Conservation (phyloP, 2,888 invertebrate species). For the Frankliniella intonsa region DNA sequence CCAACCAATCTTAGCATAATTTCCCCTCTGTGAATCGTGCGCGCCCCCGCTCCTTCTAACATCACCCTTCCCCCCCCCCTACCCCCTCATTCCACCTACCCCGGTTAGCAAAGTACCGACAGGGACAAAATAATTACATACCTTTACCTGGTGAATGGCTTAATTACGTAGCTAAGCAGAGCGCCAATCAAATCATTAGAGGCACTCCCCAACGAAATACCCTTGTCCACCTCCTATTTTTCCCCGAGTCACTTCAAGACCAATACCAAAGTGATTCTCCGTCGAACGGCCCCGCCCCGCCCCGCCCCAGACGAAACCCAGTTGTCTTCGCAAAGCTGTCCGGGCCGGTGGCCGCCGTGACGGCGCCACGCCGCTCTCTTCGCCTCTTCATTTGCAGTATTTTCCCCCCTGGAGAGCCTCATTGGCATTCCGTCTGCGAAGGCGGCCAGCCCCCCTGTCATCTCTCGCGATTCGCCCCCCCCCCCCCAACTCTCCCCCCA, state of each 20-base stretch:
- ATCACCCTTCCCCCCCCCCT: not conserved
- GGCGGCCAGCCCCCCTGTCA: not conserved
- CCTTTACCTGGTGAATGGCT: no score
- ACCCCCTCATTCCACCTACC: not conserved
- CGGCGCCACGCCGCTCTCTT: not conserved
- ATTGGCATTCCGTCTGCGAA: not conserved
- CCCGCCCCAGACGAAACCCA: not conserved
- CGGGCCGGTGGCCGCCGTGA: not conserved
- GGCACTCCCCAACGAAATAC: no score
- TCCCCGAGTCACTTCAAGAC: no score
- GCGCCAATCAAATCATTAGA: no score
- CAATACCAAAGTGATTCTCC: no score
- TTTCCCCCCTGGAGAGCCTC: not conserved
- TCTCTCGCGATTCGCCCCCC: not conserved
- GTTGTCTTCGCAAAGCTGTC: not conserved
- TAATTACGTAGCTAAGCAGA: no score
- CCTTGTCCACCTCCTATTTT: no score
- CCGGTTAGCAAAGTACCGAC: no score
- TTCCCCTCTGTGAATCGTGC: slow-evolving; percentile 24
- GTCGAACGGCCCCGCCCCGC: not conserved
- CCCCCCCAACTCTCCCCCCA: no score
- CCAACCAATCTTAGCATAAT: slow-evolving; percentile 17
- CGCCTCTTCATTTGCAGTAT: not conserved
- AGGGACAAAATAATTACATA: no score
- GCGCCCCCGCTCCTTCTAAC: not conserved